Conservation (phyloP, 2,113 vertebrate genomes). For the Oxyruncus cristatus region DNA sequence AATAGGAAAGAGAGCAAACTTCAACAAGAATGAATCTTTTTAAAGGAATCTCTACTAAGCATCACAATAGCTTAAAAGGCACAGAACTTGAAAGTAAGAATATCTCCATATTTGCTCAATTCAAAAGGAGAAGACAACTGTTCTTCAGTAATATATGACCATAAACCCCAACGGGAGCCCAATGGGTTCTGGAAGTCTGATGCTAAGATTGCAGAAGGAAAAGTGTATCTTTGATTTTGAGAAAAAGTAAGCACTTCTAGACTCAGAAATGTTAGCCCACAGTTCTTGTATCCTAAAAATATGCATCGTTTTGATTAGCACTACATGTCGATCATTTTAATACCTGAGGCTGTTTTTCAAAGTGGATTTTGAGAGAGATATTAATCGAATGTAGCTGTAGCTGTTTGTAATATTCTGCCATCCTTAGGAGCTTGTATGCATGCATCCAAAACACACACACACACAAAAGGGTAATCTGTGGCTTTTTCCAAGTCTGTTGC, state of each 20-base stretch:
- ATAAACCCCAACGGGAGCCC: background rate
- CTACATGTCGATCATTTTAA: background rate
- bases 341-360: background rate
- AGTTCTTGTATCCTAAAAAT: background rate
- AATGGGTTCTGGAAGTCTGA: background rate
- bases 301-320: background rate
- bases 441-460: background rate
- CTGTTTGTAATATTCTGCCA: background rate
- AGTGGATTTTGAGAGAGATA: background rate
- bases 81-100: background rate
- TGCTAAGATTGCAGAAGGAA: background rate
- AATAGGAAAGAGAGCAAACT: constrained; percentile 17
- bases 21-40: background rate
- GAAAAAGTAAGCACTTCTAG: background rate
- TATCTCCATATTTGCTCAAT: background rate
- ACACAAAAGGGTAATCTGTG: background rate
- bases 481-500: background rate
- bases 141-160: background rate
- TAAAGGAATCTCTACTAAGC: background rate
- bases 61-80: background rate
- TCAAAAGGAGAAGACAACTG: background rate
- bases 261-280: background rate
- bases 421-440: background rate
- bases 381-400: constrained; percentile 9
- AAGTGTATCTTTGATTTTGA: background rate